phyloP scores from a whole-genome alignment of 2,113 vertebrate genomes.

The Ginglymostoma cirratum region DNA sequence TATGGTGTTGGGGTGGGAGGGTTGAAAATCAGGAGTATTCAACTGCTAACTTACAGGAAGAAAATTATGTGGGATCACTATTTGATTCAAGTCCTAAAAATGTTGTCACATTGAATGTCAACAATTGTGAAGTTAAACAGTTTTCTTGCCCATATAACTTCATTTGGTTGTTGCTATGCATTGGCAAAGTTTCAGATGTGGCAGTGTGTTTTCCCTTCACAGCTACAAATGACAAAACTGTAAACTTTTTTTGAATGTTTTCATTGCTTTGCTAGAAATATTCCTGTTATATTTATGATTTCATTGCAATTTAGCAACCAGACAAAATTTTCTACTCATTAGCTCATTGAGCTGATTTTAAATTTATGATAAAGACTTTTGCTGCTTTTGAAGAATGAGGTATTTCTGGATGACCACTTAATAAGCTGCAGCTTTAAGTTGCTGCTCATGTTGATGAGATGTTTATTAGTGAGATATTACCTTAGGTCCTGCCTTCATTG shows the following conservation, averaged over 20 bases:
- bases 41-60: background rate
- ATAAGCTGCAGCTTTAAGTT: background rate
- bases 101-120: background rate
- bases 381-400: background rate
- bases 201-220: background rate
- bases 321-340: background rate
- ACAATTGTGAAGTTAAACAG: background rate
- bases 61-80: background rate
- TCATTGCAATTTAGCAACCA: background rate
- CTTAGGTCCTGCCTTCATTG: background rate
- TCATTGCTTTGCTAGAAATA: background rate
- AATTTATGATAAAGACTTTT: background rate
- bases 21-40: background rate
- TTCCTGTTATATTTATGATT: background rate
- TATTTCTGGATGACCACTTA: background rate
- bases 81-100: background rate
- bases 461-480: background rate
- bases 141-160: background rate
- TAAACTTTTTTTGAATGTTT: constrained; percentile 3
- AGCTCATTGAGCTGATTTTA: background rate
- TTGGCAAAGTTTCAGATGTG: background rate
- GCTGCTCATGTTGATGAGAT: background rate
- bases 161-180: background rate
- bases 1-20: background rate
- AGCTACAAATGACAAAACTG: background rate